phyloP scores from a whole-genome alignment of 2,113 vertebrate genomes.

The Chauna torquata region DNA sequence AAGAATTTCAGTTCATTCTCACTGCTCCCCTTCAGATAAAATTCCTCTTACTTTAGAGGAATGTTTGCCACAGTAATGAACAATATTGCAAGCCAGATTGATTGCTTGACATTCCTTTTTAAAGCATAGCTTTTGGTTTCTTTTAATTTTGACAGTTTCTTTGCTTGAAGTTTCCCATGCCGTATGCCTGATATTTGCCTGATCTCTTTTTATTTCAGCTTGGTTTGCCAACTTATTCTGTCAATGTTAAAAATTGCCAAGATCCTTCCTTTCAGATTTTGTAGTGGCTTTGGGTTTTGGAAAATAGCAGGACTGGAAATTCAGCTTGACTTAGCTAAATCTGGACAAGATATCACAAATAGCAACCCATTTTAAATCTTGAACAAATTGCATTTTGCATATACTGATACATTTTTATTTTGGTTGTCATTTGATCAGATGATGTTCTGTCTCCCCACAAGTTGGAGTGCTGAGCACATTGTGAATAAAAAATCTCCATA shows the following conservation, averaged over 20 bases:
- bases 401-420: background rate
- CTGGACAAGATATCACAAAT: background rate
- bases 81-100: background rate
- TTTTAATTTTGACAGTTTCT: background rate
- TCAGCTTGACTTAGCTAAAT: background rate
- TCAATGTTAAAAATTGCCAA: background rate
- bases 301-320: background rate
- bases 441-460: background rate
- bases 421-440: background rate
- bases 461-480: background rate
- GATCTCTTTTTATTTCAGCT: background rate
- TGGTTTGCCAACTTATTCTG: background rate
- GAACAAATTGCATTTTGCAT: background rate
- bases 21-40: background rate
- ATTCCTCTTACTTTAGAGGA: background rate
- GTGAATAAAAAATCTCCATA: background rate
- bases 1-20: background rate
- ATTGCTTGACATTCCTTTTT: background rate
- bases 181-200: background rate
- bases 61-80: background rate
- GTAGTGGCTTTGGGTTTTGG: background rate
- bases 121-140: background rate
- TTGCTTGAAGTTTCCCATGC: background rate
- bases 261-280: background rate
- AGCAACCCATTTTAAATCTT: background rate